Base-by-base conservation (phyloP, 2,113 vertebrate species). In the Hystrix brachyura region DNA sequence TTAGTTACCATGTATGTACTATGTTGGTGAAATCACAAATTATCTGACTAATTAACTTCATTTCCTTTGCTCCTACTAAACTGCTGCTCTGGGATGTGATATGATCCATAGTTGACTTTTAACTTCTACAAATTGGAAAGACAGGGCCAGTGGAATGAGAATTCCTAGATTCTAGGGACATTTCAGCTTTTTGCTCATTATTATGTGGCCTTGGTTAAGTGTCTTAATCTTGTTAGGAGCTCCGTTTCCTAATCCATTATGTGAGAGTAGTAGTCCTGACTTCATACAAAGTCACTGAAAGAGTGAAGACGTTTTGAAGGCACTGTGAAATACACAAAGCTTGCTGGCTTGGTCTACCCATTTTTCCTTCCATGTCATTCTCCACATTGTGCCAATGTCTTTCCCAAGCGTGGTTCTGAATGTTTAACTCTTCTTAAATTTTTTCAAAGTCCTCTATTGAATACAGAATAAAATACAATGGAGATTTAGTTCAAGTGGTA, bases 81-180 rank as follows among this genome's bases (percentile, higher is more conserved):
- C n/a, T 85, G 13, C n/a, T 48, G 11, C 15, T 62, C 17, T 3
- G 13, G 19, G 25, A 23, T 59, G 23, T 57, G 32, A 67, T 48
- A 9, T 80, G 90, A 71, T 21, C 69, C 53, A 76, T 69, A 18
- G 59, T 78, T 86, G 89, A 65, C 43, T 43, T 88, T 96, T 93
- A 92, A 65, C 57, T 80, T 94, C 0, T 48, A 57, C 64, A 38
- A 12, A 5, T 11, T 83, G 46, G 18, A 32, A 62, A 46, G 90
- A 65, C 7, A 79, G 27, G 6, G 57, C 38, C 43, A 5, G 21
- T 34, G 29, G 79, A 23, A n/a, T 51, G 87, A 79, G 48, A 96
- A 74, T 32, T 34, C 53, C 38, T 34, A n/a, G 48, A 90, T 87
- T 84, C 81, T 19, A n/a, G 60, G 15, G 34, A 1, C 1, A 0